Evolutionary conservation across 2,888 invertebrate genomes (phyloP), one percentile per base, ranked within the genome.

Genomic region (Phlogophora meticulosa): DNA sequence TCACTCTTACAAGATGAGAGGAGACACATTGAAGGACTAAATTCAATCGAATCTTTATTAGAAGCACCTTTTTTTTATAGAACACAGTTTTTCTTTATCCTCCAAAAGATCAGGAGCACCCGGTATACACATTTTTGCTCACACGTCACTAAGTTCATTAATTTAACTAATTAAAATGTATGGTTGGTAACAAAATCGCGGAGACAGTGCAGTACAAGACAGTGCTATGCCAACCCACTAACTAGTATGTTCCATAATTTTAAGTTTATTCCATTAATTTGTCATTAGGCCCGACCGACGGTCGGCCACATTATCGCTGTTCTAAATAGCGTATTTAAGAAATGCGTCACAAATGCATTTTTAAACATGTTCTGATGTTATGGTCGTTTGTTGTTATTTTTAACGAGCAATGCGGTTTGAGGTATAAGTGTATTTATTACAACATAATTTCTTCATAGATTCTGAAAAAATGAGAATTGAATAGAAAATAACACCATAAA

Each of bases 231-330:
- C 72, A 76, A 77, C 74, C 72, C 81, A 85, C 82, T 53, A 56
- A 85, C 81, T 82, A 76, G 67, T 90, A 76, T 91, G 90, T 72
- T 77, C 59, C 63, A 71, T 85, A 83, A 89, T 88, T 87, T 88
- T 76, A 79, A 83, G 67, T 83, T 84, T 86, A 89, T 82, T 81
- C 88, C 87, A 94, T 94, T 93, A 92, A 92, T 92, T 90, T 88
- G 81, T 91, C 92, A 91, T 94, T 94, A 94, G 79, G 74, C 57
- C 70, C 65, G 74, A 56, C 72, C 65, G 72, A 59, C 76, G 58
- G 76, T 72, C 80, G 78, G 76, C 79, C 80, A 85, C 85, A 82
- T 91, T 91, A 91, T 91, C 91, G 76, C 62, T 88, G 93, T 81
- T 91, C 92, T 65, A 91, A 92, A 93, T 92, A 87, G 86, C 78